Percentiles rank a stretch among this genome's conserved stretches.
Conservation (phyloP, 2,797 vertebrate genomes). For the Nannoperca australis region DNA sequence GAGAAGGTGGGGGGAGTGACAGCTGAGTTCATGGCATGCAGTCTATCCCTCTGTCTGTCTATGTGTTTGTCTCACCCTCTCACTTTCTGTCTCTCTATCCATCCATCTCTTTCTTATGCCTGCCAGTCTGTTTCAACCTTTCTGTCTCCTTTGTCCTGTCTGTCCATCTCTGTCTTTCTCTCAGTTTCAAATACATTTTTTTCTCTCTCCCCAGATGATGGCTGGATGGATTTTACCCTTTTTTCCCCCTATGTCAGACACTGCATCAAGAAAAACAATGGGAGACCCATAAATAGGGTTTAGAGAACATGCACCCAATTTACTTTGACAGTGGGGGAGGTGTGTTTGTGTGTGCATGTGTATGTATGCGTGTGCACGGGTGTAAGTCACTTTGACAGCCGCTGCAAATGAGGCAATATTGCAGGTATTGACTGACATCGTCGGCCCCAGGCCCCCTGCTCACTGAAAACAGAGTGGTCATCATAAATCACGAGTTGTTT, state of each 20-base stretch:
- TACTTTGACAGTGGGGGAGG: slow-evolving; percentile 71
- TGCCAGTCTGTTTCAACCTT: slow-evolving; percentile 69
- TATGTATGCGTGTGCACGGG: slow-evolving; percentile 1
- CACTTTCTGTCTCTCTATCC: slow-evolving; percentile 31
- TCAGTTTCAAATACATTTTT: slow-evolving; percentile 22
- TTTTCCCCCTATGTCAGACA: slow-evolving; percentile 66
- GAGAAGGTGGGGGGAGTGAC: slow-evolving; percentile 39
- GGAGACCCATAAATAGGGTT: slow-evolving; percentile 79
- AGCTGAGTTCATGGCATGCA: slow-evolving; percentile 70
- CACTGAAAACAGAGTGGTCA: slow-evolving; percentile 44
- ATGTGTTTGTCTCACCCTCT: slow-evolving; percentile 58
- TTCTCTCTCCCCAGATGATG: slow-evolving; percentile 39
- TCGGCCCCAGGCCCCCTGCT: slow-evolving; percentile 43
- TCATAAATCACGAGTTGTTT: slow-evolving; percentile 67
- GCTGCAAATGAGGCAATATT: slow-evolving; percentile 81
- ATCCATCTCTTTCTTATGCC: slow-evolving; percentile 62
- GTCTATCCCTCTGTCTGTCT: slow-evolving; percentile 64
- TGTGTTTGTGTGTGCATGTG: slow-evolving; percentile 19
- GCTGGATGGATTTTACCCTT: slow-evolving; percentile 70
- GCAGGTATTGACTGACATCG: slow-evolving; percentile 79
- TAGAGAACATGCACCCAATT: slow-evolving; percentile 83
- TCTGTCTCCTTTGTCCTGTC: slow-evolving; percentile 54
- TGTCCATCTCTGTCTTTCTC: slow-evolving; percentile 42
- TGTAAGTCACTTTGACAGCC: slow-evolving; percentile 79
- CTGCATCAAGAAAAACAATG: slow-evolving; percentile 78